Percentiles rank a stretch among this genome's conserved stretches.
Evolutionary conservation across 2,797 vertebrate species (phyloP).

Genomic region (Falco cherrug): DNA sequence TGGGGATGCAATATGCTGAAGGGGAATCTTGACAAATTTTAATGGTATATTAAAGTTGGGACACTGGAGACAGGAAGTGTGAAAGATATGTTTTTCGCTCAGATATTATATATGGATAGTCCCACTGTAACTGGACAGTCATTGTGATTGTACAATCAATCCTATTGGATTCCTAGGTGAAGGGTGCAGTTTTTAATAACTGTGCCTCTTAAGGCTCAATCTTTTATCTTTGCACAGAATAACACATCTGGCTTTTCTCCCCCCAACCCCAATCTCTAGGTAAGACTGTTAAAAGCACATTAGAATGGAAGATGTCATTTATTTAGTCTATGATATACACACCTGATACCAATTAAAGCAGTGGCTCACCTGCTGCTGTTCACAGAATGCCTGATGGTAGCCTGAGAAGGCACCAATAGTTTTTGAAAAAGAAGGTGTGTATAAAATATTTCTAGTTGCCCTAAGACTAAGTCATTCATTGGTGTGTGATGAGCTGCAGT

Average conservation of each 20-base stretch:
- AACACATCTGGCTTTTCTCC: not conserved
- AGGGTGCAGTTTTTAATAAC: constrained; percentile 55
- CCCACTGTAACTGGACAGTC: constrained; percentile 12
- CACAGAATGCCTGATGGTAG: not conserved
- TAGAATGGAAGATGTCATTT: not conserved
- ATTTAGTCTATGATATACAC: not conserved
- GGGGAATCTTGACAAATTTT: constrained; percentile 50
- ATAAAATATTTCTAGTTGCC: not conserved
- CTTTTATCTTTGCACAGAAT: constrained; percentile 25
- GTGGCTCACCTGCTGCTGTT: not conserved
- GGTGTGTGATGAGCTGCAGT: accelerated
- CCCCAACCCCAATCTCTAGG: accelerated
- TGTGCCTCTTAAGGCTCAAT: not conserved
- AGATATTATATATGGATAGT: not conserved
- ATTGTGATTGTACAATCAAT: constrained; percentile 24
- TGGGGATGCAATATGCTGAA: constrained; percentile 30
- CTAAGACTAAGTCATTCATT: not conserved
- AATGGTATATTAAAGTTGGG: constrained; percentile 45
- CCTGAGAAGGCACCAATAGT: not conserved
- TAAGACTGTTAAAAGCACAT: not conserved
- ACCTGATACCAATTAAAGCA: not conserved
- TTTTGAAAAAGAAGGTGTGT: not conserved
- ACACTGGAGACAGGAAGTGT: constrained; percentile 46
- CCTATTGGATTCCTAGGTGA: constrained; percentile 45
- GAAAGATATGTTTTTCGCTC: constrained; percentile 40